A percentile compares a stretch with the other conserved stretches of the same genome.
phyloP scores from a whole-genome alignment of 1,140 invertebrate genomes.

The Drosophila varians region DNA sequence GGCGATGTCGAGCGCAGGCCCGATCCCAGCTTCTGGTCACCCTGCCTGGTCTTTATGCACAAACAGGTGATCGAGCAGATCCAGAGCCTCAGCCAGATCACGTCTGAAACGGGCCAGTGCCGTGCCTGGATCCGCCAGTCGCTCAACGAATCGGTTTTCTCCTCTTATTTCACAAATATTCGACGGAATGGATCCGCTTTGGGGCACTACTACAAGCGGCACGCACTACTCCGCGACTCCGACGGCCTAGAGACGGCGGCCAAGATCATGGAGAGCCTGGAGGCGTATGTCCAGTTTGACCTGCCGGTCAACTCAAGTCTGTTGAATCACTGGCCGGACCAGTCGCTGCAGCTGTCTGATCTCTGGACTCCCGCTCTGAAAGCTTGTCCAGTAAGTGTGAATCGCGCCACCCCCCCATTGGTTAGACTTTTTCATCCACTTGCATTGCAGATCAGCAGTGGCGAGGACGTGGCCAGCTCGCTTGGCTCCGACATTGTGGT shows the following conservation, averaged over 20 bases:
- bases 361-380: conserved; percentile 92
- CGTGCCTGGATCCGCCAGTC: conserved; percentile 95
- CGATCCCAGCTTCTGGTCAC: conserved; percentile 95
- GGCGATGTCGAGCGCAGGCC: conserved; percentile 90
- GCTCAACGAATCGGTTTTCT: conserved; percentile 94
- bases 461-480: conserved; percentile 89
- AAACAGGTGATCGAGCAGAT: conserved; percentile 92
- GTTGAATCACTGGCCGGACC: conserved; percentile 94
- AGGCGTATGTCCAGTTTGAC: conserved; percentile 90
- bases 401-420: not conserved
- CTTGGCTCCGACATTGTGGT: conserved; percentile 84
- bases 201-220: conserved; percentile 90
- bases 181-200: conserved; percentile 88
- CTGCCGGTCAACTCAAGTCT: conserved; percentile 94
- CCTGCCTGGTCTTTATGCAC: conserved; percentile 93
- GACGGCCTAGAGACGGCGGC: conserved; percentile 92
- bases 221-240: conserved; percentile 91
- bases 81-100: conserved; percentile 89
- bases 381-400: conserved; percentile 86
- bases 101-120: conserved; percentile 94
- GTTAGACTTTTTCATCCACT: not conserved
- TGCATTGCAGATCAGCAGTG: conserved; percentile 83
- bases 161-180: conserved; percentile 93
- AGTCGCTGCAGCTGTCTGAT: conserved; percentile 92
- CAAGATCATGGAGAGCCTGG: conserved; percentile 90